A percentile compares a stretch with the other conserved stretches of the same genome.
These are phyloP conservation scores for Akabosia matsudoensis DNA, from an alignment of 1,140 invertebrate species.

Conservation along the genomic window DNA sequence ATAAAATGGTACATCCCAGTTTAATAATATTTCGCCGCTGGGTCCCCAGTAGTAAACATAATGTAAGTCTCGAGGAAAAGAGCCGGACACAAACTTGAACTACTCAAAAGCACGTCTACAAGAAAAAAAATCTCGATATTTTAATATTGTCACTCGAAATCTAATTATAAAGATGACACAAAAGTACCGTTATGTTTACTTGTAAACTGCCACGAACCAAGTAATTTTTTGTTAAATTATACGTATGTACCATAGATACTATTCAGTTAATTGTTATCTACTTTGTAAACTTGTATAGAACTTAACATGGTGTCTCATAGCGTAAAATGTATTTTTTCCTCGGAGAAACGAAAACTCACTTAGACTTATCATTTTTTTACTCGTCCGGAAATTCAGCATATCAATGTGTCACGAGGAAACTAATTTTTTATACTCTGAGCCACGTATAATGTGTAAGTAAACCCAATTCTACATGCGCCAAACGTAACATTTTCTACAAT, in stretches of 20 bases:
- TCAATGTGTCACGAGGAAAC: background rate
- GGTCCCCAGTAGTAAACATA: too few relatives aligned
- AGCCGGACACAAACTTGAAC: too few relatives aligned
- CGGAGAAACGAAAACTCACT: background rate
- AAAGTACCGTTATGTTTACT: too few relatives aligned
- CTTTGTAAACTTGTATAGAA: background rate
- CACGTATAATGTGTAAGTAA: background rate
- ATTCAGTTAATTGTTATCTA: slow-evolving; percentile 13
- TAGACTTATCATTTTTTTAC: background rate
- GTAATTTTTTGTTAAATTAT: slow-evolving; percentile 7
- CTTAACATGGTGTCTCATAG: slow-evolving; percentile 1
- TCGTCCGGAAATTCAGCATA: slow-evolving; percentile 16
- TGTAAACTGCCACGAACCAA: background rate
- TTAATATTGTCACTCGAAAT: slow-evolving; percentile 12
- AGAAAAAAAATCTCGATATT: too few relatives aligned
- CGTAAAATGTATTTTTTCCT: background rate
- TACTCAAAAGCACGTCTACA: too few relatives aligned
- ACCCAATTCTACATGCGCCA: background rate
- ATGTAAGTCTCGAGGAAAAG: too few relatives aligned
- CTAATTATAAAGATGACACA: background rate
- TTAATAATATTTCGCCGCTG: too few relatives aligned
- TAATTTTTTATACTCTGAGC: background rate
- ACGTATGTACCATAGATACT: too few relatives aligned
- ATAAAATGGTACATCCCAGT: too few relatives aligned
- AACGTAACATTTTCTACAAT: background rate